Percentiles rank a stretch among this genome's conserved stretches.
These are phyloP conservation scores for Eristalis arbustorum DNA, from an alignment of 2,888 invertebrate genomes.

Conservation along the genomic window DNA sequence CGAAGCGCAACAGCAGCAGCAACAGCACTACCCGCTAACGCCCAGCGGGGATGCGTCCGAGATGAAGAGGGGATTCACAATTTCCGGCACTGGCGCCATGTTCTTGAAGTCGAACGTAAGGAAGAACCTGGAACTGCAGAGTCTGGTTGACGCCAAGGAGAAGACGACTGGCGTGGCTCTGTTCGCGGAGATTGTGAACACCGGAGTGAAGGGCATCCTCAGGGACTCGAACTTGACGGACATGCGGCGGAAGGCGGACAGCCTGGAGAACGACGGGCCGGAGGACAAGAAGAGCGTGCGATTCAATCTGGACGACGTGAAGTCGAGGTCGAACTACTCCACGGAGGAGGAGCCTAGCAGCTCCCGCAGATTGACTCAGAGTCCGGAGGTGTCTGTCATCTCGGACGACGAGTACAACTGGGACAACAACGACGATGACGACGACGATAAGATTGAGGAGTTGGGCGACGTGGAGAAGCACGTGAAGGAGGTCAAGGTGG, in stretches of 20 bases:
- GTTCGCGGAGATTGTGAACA: slow-evolving; percentile 63
- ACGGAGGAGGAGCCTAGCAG: slow-evolving; percentile 75
- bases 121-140: slow-evolving; percentile 46
- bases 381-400: slow-evolving; percentile 75
- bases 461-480: slow-evolving; percentile 78
- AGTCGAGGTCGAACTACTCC: slow-evolving; percentile 72
- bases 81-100: slow-evolving; percentile 83
- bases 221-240: slow-evolving; percentile 82
- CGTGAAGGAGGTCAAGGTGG: slow-evolving; percentile 78
- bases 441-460: slow-evolving; percentile 73
- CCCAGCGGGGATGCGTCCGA: slow-evolving; percentile 43
- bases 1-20: slow-evolving; percentile 37
- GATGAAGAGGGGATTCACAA: slow-evolving; percentile 79
- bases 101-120: slow-evolving; percentile 83
- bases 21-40: slow-evolving; percentile 71
- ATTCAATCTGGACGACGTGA: slow-evolving; percentile 81
- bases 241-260: slow-evolving; percentile 75
- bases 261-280: slow-evolving; percentile 71
- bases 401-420: slow-evolving; percentile 75
- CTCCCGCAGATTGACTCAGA: slow-evolving; percentile 74
- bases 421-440: slow-evolving; percentile 75
- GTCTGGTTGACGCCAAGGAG: slow-evolving; percentile 66
- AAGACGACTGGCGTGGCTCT: slow-evolving; percentile 72
- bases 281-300: slow-evolving; percentile 90
- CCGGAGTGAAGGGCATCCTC: slow-evolving; percentile 83